These are phyloP conservation scores for Lineus longissimus DNA, from an alignment of 1,140 invertebrate genomes.

Conservation along the genomic window DNA sequence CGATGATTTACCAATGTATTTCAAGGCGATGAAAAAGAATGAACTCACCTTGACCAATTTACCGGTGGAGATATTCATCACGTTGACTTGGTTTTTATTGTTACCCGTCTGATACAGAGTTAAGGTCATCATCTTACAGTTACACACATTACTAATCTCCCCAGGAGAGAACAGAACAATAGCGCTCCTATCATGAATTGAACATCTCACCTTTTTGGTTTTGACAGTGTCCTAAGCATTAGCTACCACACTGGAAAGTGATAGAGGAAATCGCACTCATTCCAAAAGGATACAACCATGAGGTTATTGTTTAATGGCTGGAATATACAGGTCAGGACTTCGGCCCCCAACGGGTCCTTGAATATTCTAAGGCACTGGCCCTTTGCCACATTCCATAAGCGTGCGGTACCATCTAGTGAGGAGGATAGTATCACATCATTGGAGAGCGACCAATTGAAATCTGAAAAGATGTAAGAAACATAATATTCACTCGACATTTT, in stretches of 20 bases:
- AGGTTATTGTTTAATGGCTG: constrained; percentile 86
- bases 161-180: too few relatives aligned
- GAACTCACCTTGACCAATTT: constrained; percentile 61
- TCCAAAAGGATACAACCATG: constrained; percentile 67
- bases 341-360: constrained; percentile 42
- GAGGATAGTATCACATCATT: constrained; percentile 80
- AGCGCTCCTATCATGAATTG: too few relatives aligned
- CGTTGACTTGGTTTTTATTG: constrained; percentile 69
- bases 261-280: too few relatives aligned
- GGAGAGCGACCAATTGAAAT: constrained; percentile 80
- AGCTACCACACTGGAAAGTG: background rate
- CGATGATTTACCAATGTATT: too few relatives aligned
- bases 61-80: constrained; percentile 82
- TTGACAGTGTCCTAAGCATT: too few relatives aligned
- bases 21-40: too few relatives aligned
- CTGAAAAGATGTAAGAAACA: constrained; percentile 55
- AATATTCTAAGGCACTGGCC: constrained; percentile 61
- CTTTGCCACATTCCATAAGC: constrained; percentile 68
- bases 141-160: background rate
- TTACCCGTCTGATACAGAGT: constrained; percentile 65
- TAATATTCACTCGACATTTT: constrained; percentile 21
- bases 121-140: background rate
- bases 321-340: constrained; percentile 74
- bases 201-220: too few relatives aligned
- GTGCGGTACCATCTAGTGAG: constrained; percentile 70